A percentile compares a stretch with the other conserved stretches of the same genome.
Conservation (phyloP, 2,888 invertebrate species). For the Rhaphigaster nebulosa region DNA sequence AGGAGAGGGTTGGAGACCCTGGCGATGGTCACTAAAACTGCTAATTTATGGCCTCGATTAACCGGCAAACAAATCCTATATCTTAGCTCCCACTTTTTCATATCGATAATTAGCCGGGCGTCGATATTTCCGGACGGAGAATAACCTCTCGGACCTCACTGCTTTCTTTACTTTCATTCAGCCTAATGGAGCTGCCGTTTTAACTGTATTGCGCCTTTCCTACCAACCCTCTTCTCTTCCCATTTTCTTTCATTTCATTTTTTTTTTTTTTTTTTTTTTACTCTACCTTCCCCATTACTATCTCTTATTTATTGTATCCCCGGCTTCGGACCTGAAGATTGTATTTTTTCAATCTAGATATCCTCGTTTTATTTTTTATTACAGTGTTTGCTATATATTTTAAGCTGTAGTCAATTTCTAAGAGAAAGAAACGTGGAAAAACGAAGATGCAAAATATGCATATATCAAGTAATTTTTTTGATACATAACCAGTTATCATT, state of each 20-base stretch:
- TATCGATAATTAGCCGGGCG: background rate
- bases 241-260: constrained; percentile 38
- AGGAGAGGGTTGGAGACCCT: too few relatives aligned
- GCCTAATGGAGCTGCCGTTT: constrained; percentile 8
- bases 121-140: background rate
- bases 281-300: background rate
- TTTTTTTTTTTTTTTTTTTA: background rate
- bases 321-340: background rate
- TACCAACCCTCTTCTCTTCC: background rate
- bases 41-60: background rate
- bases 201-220: constrained; percentile 40
- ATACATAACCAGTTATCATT: too few relatives aligned
- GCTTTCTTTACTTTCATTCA: constrained; percentile 29
- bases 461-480: too few relatives aligned
- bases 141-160: background rate
- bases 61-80: background rate
- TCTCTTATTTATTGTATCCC: background rate
- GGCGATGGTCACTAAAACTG: background rate
- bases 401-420: background rate
- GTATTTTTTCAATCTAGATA: constrained; percentile 25
- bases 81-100: constrained; percentile 25
- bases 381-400: background rate
- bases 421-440: background rate
- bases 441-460: too few relatives aligned
- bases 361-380: background rate